Percentiles rank a stretch among this genome's conserved stretches.
These are phyloP conservation scores for Eupithecia subfuscata DNA, from an alignment of 2,888 invertebrate genomes.

Conservation along the genomic window DNA sequence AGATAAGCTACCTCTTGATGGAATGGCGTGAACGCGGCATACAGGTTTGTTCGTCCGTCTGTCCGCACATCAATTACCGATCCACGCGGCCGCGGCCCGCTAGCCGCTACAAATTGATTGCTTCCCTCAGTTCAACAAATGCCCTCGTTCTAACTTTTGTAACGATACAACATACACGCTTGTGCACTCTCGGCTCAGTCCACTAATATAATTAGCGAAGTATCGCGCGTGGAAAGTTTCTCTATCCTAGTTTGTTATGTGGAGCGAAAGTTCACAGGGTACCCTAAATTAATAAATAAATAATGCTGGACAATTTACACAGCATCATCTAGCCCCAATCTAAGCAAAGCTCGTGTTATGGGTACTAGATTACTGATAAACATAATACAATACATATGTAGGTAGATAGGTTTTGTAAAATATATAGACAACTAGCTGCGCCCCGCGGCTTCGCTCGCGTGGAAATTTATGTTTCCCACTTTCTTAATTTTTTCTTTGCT, in stretches of 20 bases:
- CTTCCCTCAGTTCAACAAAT: conserved; percentile 60
- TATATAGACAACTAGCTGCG: too few relatives aligned
- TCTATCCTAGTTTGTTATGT: conserved; percentile 1
- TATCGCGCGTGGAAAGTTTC: conserved; percentile 28
- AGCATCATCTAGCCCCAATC: too few relatives aligned
- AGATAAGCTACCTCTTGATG: conserved; percentile 17
- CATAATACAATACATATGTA: too few relatives aligned
- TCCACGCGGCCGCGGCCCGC: conserved; percentile 57
- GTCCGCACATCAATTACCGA: conserved; percentile 71
- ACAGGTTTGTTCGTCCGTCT: conserved; percentile 51
- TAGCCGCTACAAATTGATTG: conserved; percentile 74
- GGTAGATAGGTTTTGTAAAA: too few relatives aligned
- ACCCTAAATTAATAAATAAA: neutral
- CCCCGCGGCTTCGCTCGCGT: too few relatives aligned
- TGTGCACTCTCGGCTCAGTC: conserved; percentile 35
- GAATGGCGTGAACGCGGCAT: conserved; percentile 49
- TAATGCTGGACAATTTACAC: too few relatives aligned
- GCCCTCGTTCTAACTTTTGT: conserved; percentile 51
- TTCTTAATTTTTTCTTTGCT: too few relatives aligned
- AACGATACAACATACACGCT: conserved; percentile 36
- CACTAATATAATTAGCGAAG: conserved; percentile 34
- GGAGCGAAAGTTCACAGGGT: neutral
- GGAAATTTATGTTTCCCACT: too few relatives aligned
- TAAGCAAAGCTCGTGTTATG: too few relatives aligned
- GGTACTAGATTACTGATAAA: too few relatives aligned